Evolutionary conservation across 2,797 vertebrate species (phyloP).

Genomic region (Euthynnus affinis): DNA sequence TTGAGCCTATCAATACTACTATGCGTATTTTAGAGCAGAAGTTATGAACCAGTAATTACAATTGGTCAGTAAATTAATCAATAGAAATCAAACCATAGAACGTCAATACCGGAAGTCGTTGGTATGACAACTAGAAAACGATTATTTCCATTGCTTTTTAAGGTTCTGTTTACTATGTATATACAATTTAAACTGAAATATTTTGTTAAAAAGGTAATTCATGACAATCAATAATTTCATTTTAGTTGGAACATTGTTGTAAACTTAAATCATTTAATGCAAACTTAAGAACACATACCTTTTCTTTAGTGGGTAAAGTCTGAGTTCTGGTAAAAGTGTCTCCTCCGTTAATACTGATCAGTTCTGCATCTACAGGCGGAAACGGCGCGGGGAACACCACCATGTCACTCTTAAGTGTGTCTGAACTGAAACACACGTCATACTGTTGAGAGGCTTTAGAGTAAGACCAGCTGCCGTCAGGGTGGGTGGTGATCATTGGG

Average conservation of each 20-base stretch:
- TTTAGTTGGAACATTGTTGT: not conserved
- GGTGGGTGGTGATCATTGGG: slow-evolving; percentile 23
- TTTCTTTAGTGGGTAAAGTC: not conserved
- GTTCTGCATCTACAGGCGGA: slow-evolving; percentile 6
- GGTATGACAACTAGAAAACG: not conserved
- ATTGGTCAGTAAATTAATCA: not conserved
- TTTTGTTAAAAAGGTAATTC: not conserved
- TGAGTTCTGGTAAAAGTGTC: slow-evolving; percentile 24
- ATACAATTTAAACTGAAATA: not conserved
- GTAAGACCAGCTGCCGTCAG: slow-evolving; percentile 40
- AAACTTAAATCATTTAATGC: not conserved
- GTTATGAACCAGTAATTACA: too few species aligned
- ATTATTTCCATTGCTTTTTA: not conserved
- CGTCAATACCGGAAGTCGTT: not conserved
- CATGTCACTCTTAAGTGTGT: slow-evolving; percentile 26
- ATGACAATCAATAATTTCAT: not conserved
- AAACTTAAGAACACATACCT: slow-evolving; percentile 24
- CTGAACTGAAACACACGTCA: slow-evolving; percentile 29
- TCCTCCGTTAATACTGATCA: slow-evolving; percentile 27
- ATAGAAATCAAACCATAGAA: not conserved
- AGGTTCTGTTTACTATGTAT: accelerated
- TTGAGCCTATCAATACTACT: not conserved
- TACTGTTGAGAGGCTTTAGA: slow-evolving; percentile 30
- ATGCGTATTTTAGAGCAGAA: not conserved
- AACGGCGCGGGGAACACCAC: slow-evolving; percentile 12